These are phyloP conservation scores for Dusona sp. DNA, from an alignment of 2,888 invertebrate genomes.

Conservation along the genomic window DNA sequence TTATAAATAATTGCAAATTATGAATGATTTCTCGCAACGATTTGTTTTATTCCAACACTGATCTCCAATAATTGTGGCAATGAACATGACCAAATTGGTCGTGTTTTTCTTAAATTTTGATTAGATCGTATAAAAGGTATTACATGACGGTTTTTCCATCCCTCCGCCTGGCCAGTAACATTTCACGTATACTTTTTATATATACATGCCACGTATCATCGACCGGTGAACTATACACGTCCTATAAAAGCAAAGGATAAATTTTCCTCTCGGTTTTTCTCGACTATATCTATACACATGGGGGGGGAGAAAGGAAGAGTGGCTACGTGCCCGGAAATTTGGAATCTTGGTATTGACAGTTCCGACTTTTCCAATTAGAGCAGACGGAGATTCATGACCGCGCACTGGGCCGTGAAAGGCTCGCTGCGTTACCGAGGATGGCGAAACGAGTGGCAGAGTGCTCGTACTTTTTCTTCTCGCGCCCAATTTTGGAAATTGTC, in stretches of 20 bases:
- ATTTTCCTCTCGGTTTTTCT: constrained; percentile 41
- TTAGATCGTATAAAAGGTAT: constrained; percentile 20
- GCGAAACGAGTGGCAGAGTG: constrained; percentile 15
- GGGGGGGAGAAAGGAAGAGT: constrained; percentile 62
- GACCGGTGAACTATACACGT: constrained; percentile 32
- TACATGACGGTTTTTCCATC: constrained; percentile 15
- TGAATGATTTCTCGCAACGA: neutral
- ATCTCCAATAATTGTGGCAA: neutral
- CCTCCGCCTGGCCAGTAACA: neutral
- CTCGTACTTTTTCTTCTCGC: constrained; percentile 22
- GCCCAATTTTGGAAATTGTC: constrained; percentile 34
- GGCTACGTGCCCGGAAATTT: constrained; percentile 73
- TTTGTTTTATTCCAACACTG: neutral
- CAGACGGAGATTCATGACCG: constrained; percentile 75
- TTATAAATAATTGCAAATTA: neutral
- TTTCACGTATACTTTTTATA: constrained; percentile 16
- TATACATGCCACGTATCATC: constrained; percentile 32
- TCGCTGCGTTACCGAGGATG: neutral
- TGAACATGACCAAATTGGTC: neutral
- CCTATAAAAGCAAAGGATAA: constrained; percentile 56
- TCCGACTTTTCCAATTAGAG: constrained; percentile 79
- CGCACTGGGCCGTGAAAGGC: constrained; percentile 37
- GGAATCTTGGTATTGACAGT: constrained; percentile 72
- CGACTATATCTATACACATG: neutral
- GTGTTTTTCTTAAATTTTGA: constrained; percentile 29